These are phyloP conservation scores for Poecile atricapillus DNA, from an alignment of 2,113 vertebrate species.

Conservation along the genomic window DNA sequence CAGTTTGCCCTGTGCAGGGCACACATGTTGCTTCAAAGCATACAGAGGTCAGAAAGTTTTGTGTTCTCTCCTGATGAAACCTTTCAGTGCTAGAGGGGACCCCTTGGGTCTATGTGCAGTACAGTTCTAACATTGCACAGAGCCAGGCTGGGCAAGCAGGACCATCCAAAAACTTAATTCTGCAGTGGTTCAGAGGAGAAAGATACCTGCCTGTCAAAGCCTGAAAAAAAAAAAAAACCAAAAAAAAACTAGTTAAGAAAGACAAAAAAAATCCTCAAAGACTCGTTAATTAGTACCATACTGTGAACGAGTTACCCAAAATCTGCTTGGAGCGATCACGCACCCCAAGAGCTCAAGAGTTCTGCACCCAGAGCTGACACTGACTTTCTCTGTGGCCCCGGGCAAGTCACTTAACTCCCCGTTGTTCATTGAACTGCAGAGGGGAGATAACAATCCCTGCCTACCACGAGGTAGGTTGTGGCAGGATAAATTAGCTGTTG, in stretches of 20 bases:
- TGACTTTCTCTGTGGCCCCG: background rate
- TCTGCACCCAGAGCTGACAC: background rate
- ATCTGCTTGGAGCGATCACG: background rate
- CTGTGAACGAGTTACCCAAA: background rate
- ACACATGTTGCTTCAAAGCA: background rate
- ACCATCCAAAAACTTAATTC: background rate
- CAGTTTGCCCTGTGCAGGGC: background rate
- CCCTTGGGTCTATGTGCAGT: background rate
- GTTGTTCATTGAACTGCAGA: background rate
- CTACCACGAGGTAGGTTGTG: background rate
- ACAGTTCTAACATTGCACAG: background rate
- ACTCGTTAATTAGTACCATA: background rate
- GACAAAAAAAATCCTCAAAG: background rate
- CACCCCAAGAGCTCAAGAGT: background rate
- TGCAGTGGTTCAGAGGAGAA: background rate
- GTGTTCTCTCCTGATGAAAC: background rate
- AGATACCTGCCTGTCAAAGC: background rate
- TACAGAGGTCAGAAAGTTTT: background rate
- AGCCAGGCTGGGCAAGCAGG: background rate
- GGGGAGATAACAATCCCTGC: conserved; percentile 27
- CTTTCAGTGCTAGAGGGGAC: background rate
- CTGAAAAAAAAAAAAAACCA: background rate
- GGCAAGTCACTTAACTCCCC: background rate
- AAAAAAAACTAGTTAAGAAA: background rate
- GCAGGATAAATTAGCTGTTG: conserved; percentile 60